Conservation (phyloP, 2,888 invertebrate genomes). For the Lymantria monacha region DNA sequence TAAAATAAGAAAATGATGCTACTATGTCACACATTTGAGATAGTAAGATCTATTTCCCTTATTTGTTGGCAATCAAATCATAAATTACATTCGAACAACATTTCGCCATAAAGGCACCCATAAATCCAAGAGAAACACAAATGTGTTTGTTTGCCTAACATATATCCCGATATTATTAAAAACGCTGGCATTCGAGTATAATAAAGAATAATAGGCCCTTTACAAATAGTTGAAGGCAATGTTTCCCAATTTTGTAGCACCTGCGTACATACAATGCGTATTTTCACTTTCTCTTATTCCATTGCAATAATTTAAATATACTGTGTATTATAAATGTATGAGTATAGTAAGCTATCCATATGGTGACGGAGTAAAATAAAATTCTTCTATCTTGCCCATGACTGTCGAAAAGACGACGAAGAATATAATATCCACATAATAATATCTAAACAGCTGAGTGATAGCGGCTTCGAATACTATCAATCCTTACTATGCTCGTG, state of each 20-base stretch:
- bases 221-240: constrained; percentile 13
- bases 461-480: too few species aligned
- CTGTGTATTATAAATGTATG: too few species aligned
- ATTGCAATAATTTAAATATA: too few species aligned
- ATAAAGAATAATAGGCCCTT: constrained; percentile 30
- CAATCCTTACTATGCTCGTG: too few species aligned
- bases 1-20: neutral
- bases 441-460: too few species aligned
- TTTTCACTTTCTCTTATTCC: too few species aligned
- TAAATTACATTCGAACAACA: constrained; percentile 3
- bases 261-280: constrained; percentile 7
- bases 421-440: too few species aligned
- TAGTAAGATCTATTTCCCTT: neutral
- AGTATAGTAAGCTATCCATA: too few species aligned
- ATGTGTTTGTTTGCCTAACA: constrained; percentile 3
- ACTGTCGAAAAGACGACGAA: too few species aligned
- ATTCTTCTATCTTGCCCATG: too few species aligned
- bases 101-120: constrained; percentile 3
- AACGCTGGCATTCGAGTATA: constrained; percentile 7
- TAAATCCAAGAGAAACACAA: constrained; percentile 5
- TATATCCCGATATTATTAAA: constrained; percentile 4
- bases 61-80: constrained; percentile 7
- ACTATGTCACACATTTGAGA: neutral
- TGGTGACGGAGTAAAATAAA: too few species aligned
- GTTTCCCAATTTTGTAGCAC: constrained; percentile 16